Percentiles rank a stretch among this genome's conserved stretches.
Conservation (phyloP, 2,797 vertebrate genomes). For the Danio jaintianensis region DNA sequence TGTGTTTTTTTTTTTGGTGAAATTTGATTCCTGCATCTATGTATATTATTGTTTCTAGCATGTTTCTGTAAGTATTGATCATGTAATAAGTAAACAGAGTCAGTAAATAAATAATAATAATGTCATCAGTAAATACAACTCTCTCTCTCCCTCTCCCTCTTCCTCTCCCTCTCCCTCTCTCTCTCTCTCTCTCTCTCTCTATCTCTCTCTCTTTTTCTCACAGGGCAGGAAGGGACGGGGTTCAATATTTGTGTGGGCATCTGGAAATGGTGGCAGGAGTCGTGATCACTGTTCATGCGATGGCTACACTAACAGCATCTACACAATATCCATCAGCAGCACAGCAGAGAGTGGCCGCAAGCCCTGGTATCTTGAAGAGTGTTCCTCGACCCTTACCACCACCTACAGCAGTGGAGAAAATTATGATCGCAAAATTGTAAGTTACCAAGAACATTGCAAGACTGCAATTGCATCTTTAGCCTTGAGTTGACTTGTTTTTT, state of each 20-base stretch:
- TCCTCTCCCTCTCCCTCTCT: too few species aligned
- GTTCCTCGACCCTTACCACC: constrained; percentile 94
- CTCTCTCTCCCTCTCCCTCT: too few species aligned
- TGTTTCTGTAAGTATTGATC: too few species aligned
- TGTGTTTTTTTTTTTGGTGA: too few species aligned
- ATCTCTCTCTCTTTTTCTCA: constrained; percentile 53
- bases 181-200: too few species aligned
- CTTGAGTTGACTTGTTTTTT: not conserved
- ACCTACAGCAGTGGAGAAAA: constrained; percentile 99
- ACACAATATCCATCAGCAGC: constrained; percentile 98
- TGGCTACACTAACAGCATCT: constrained; percentile 98
- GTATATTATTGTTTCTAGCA: too few species aligned
- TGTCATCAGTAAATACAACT: too few species aligned
- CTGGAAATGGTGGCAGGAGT: constrained; percentile 96
- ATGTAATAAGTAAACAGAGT: too few species aligned
- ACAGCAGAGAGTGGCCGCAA: constrained; percentile 97
- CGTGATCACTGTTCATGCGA: constrained; percentile 98
- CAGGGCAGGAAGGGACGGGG: constrained; percentile 94
- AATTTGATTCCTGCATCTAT: too few species aligned
- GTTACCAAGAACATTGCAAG: constrained; percentile 51
- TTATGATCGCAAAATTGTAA: constrained; percentile 97
- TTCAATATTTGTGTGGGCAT: constrained; percentile 98
- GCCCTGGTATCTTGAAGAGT: constrained; percentile 98
- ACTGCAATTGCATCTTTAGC: not conserved
- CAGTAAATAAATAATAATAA: too few species aligned